Evolutionary conservation across 2,888 invertebrate species (phyloP).

Genomic region (Megastigmus dorsalis): DNA sequence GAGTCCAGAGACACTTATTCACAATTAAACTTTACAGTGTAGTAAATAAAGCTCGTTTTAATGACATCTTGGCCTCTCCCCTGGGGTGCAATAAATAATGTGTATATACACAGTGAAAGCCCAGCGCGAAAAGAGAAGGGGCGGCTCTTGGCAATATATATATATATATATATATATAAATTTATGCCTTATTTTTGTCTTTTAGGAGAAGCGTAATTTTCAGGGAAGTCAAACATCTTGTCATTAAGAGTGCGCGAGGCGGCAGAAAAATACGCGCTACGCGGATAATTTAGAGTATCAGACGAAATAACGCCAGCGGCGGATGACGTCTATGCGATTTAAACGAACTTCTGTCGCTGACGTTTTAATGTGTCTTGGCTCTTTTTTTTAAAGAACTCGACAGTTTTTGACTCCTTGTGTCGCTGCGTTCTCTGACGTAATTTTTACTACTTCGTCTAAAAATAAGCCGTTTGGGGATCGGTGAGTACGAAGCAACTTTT

Average conservation of each 20-base stretch:
- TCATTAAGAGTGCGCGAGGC: constrained; percentile 12
- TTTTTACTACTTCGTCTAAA: constrained; percentile 15
- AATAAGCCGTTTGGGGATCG: not conserved
- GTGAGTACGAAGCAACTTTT: not conserved
- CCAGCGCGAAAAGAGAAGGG: not conserved
- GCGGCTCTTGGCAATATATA: no score
- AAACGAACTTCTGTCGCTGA: constrained; percentile 61
- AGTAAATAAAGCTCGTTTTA: constrained; percentile 40
- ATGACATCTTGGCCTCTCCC: constrained; percentile 21
- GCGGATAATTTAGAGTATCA: constrained; percentile 40
- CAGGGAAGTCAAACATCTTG: constrained; percentile 41
- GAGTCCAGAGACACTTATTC: constrained; percentile 23
- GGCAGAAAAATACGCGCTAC: constrained; percentile 14
- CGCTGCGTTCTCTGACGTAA: constrained; percentile 13
- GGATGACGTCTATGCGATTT: constrained; percentile 50
- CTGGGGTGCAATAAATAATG: constrained; percentile 24
- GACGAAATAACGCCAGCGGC: constrained; percentile 21
- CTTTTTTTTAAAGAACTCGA: constrained; percentile 48
- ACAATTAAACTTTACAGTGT: constrained; percentile 32
- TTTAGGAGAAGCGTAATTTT: constrained; percentile 23
- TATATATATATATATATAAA: constrained; percentile 27
- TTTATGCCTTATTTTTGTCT: constrained; percentile 36
- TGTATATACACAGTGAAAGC: not conserved
- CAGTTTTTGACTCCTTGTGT: constrained; percentile 13
- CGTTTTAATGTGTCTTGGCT: constrained; percentile 60